Evolutionary conservation across 2,888 invertebrate genomes (phyloP), one percentile per base, ranked within the genome.

Genomic region (Homarus gammarus): DNA sequence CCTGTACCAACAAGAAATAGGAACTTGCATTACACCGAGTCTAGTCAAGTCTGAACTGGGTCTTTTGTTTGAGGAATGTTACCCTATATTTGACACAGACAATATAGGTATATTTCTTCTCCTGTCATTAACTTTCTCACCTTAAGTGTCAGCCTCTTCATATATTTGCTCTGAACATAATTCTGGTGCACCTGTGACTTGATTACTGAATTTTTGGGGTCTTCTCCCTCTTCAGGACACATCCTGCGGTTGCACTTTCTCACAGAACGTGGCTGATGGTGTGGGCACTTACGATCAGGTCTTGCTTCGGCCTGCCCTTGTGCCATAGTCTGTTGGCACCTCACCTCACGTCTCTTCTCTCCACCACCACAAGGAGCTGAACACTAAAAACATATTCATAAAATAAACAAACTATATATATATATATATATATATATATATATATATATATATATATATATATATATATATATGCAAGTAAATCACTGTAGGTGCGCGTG

Each of bases 301-400:
- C 97, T 95, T 92, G 97, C 96, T 87, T 97, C 96, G 92, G 97
- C 96, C 93, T 97, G 97, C n/a, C 98, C 98, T 93, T 98, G 97
- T 0, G 98, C 97, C 96, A 98, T 97, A 92, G 97, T 96, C 94
- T 98, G 98, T 93, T 98, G 97, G 94, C 99, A 99, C 78, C 94
- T 94, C 68, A 97, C 96, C 92, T 96, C 95, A 92, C 99, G 95
- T 84, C 96, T 96, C 94, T 98, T 98, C 84, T 97, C 95, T 0
- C 99, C 99, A 22, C 97, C 97, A 0, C 98, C 98, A 93, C 99
- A 99, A n/a, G 97, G 96, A 93, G 97, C 97, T 22, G 97, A 97
- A 93, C 99, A 99, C 94, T 97, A 93, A 12, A 91, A 51, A 83
- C 61, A 84, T n/a, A n/a, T n/a, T n/a, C n/a, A n/a, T n/a, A n/a